Base-by-base conservation (phyloP, 1,140 invertebrate genomes). In the Tachypleus tridentatus region DNA sequence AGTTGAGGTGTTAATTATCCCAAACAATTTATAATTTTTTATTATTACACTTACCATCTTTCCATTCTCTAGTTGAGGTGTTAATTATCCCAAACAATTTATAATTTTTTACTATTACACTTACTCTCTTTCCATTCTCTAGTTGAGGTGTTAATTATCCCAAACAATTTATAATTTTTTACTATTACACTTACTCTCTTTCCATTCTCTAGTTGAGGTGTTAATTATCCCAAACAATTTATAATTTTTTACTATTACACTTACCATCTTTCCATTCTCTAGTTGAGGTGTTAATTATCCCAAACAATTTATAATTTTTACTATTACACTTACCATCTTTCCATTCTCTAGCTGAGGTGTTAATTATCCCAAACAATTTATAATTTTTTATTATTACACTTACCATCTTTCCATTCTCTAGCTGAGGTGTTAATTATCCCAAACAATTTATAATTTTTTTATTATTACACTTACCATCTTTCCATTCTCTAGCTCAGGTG, bases 81-180 rank as follows among this genome's bases (percentile, higher is more conserved):
- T 97, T 97, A 70, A 98, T 97, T 64, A 96, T 91, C 11, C 95
- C 94, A 80, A 97, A 98, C n/a, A 98, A 79, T 78, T 97, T 94
- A 76, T 97, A 93, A 76, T 97, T 97, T 4, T 93, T 97, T 0
- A 97, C 93, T n/a, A n/a, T n/a, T n/a, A n/a, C n/a, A 68, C 74
- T 71, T 83, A 83, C 93, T 93, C 80, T 97, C 94, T 77, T 97
- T 97, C 94, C 95, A 98, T 80, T 97, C 94, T 73, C 94, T 81
- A 6, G 95, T 97, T 5, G 92, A 85, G 59, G 93, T 91, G 81
- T 97, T 97, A 70, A 98, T 97, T 64, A 96, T 91, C 11, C 95
- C 94, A 80, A 97, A 98, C n/a, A 98, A 79, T 78, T 97, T 94
- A 76, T 97, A 93, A 76, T 97, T 97, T 4, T 93, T 97, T 0